Evolutionary conservation across 1,140 invertebrate species (phyloP), one percentile per base, ranked within the genome.

Genomic region (Dendrolimus kikuchii): DNA sequence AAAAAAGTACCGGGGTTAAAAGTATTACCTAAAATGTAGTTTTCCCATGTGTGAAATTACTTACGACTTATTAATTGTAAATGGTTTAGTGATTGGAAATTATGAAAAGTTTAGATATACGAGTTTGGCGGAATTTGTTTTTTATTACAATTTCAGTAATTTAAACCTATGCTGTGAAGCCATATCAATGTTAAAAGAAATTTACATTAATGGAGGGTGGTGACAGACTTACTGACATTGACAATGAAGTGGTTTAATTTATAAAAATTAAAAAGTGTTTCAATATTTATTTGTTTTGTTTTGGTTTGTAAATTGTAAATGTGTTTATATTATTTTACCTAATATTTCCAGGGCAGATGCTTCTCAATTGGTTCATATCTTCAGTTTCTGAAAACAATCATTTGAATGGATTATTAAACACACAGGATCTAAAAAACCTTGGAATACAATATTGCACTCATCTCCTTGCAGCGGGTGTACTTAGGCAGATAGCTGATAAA

Each of bases 351-450:
- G 96, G 96, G 75, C 93, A 96, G 86, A 96, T 96, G 93, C 89
- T 98, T 61, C 88, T 96, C 47, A 95, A 96, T 76, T 96, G 95
- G 95, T 90, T 97, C 58, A 88, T 94, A 51, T 95, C 94, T 8
- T 92, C 93, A n/a, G 90, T 94, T 56, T 88, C 89, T 46, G 92
- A 95, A 49, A 92, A 92, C 59, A 91, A 90, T 71, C 91, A 92
- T 68, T 75, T 93, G 10, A 89, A 90, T 60, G 81, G 83, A 41
- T 58, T 90, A 48, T 81, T 95, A 41, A 91, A 89, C 41, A 88
- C 90, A 51, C 90, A 92, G 69, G 95, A 96, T 67, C 81, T 95
- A 47, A 93, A 92, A 70, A 90, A 91, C 46, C 80, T 97, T 53
- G 92, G 92, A 10, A 88, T 91, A 50, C 94, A 96, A 73, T 94